Base-by-base conservation (phyloP, 1,140 invertebrate genomes). In the Centruroides vittatus region DNA sequence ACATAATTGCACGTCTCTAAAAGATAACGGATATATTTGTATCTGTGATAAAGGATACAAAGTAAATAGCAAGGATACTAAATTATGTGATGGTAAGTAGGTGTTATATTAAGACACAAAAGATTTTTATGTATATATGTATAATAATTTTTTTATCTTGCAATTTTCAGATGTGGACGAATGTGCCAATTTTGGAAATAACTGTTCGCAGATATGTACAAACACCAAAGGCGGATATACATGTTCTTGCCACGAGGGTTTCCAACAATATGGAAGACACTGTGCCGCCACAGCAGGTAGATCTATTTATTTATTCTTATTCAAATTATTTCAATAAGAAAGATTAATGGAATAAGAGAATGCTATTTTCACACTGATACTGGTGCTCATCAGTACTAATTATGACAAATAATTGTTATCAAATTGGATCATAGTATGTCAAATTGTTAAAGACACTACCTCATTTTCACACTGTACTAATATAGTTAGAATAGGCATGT, bases 151-250 rank as follows among this genome's bases (percentile, higher is more conserved):
- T 11, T 56, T 52, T n/a, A 57, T 51, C 61, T n/a, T 58, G 57
- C 62, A 65, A 61, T 51, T 71, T 72, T 41, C 65, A 78, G 91
- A 96, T 73, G 78, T 95, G n/a, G 84, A 98, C 73, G 93, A 98
- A 75, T 97, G 94, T 72, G 76, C 80, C 0, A 82, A 51, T 3
- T 84, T 85, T 10, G 80, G 81, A 10, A 88, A 97, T 72, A 85
- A 86, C 62, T 98, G 93, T 74, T 89, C 91, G 3, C 94, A 98
- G 70, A 75, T 89, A 5, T 97, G 94, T 70, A 83, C 81, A 11
- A 98, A 97, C 71, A 68, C 92, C n/a, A 93, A 95, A 69, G 93
- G 93, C 35, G 86, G 86, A 3, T 94, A 86, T 68, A 80, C 81
- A n/a, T 98, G 94, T 72, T 81, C 81, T 6, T 98, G 94, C 70